Conservation (phyloP, 2,797 vertebrate species). For the Acanthis flammea region DNA sequence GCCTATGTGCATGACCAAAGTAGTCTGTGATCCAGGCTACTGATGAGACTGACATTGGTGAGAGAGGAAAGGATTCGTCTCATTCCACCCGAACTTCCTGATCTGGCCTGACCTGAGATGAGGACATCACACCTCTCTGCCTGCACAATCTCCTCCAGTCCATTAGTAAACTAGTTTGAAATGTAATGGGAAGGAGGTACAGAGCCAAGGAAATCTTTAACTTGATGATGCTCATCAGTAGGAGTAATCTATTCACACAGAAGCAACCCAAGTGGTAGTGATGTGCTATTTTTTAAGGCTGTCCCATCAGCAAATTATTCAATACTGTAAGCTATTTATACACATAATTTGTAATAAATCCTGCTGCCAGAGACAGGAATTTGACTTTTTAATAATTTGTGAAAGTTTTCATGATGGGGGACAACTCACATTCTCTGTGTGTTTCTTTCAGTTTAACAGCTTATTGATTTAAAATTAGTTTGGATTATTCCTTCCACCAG, state of each 20-base stretch:
- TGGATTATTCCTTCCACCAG: neutral
- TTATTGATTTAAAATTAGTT: neutral
- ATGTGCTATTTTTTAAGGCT: neutral
- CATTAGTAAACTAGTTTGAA: conserved; percentile 24
- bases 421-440: neutral
- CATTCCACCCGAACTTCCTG: neutral
- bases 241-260: neutral
- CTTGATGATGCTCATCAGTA: conserved; percentile 40
- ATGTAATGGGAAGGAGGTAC: neutral
- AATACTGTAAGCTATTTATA: neutral
- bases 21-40: neutral
- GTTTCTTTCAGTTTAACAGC: neutral
- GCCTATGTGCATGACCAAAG: neutral
- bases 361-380: neutral
- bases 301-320: neutral
- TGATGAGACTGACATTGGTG: neutral
- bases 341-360: neutral
- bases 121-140: neutral
- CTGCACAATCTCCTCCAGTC: neutral
- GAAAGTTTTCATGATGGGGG: neutral
- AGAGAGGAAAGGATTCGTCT: neutral
- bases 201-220: conserved; percentile 48
- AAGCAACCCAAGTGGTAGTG: neutral
- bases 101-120: neutral
- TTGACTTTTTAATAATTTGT: neutral